These are phyloP conservation scores for Myiagra hebetior DNA, from an alignment of 2,113 vertebrate species.

Conservation along the genomic window DNA sequence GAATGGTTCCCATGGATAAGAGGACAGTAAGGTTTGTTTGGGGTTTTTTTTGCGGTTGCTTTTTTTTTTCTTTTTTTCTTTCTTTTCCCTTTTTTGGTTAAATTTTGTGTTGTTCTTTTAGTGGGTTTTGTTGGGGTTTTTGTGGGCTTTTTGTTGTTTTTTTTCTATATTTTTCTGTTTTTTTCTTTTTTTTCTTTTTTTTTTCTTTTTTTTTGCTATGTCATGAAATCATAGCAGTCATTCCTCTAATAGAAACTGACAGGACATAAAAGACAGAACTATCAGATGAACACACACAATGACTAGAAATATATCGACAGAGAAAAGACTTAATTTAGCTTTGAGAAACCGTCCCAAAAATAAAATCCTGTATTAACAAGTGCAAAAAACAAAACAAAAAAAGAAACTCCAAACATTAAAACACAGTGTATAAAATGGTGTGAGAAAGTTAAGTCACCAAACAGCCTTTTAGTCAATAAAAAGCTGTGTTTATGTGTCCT, in stretches of 20 bases:
- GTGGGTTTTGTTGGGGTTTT: neutral
- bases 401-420: slow-evolving; percentile 86
- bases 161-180: neutral
- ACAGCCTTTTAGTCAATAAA: slow-evolving; percentile 88
- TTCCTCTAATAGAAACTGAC: slow-evolving; percentile 83
- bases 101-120: slow-evolving; percentile 6
- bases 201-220: slow-evolving; percentile 63
- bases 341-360: slow-evolving; percentile 80
- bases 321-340: slow-evolving; percentile 80
- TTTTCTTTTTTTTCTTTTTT: neutral
- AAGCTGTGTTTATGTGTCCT: slow-evolving; percentile 84
- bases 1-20: slow-evolving; percentile 30
- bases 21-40: slow-evolving; percentile 53
- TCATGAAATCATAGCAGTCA: slow-evolving; percentile 75
- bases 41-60: neutral
- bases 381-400: slow-evolving; percentile 88
- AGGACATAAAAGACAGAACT: slow-evolving; percentile 80
- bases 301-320: slow-evolving; percentile 81
- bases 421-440: slow-evolving; percentile 99
- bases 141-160: neutral
- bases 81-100: neutral
- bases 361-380: slow-evolving; percentile 90
- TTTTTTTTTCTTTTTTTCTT: neutral
- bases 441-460: slow-evolving; percentile 91
- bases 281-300: slow-evolving; percentile 79